Percentiles rank a stretch among this genome's conserved stretches.
Conservation (phyloP, 2,888 invertebrate genomes). For the Pseudococcus viburni region DNA sequence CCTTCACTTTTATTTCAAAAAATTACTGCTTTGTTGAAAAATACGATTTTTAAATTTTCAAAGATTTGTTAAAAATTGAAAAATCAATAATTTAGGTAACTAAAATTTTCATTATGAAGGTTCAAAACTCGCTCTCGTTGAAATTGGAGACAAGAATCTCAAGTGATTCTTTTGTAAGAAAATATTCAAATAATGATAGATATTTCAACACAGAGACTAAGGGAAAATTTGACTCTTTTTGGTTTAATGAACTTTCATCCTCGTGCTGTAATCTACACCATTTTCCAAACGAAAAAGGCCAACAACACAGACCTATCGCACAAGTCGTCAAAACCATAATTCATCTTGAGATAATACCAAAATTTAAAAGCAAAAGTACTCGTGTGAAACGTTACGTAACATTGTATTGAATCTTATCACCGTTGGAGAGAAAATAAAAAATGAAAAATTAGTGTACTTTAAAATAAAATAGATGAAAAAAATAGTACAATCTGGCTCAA, state of each 20-base stretch:
- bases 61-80: no score
- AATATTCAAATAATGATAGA: no score
- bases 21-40: no score
- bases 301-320: background rate
- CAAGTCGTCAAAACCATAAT: slow-evolving; percentile 17
- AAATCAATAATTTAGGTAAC: no score
- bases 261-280: background rate
- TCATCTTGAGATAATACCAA: background rate
- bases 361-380: slow-evolving; percentile 4
- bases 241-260: background rate
- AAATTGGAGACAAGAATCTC: no score
- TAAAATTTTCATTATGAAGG: no score
- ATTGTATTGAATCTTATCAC: slow-evolving; percentile 40
- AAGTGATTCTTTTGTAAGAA: no score
- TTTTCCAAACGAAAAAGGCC: background rate
- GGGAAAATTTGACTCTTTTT: background rate
- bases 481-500: background rate
- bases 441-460: background rate
- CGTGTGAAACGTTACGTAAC: slow-evolving; percentile 26
- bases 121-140: no score
- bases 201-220: background rate
- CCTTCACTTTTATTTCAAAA: no score
- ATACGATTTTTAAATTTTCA: no score
- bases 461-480: slow-evolving; percentile 17
- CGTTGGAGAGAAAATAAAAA: background rate